These are phyloP conservation scores for Amphimallon solstitiale DNA, from an alignment of 2,888 invertebrate species.

Conservation along the genomic window DNA sequence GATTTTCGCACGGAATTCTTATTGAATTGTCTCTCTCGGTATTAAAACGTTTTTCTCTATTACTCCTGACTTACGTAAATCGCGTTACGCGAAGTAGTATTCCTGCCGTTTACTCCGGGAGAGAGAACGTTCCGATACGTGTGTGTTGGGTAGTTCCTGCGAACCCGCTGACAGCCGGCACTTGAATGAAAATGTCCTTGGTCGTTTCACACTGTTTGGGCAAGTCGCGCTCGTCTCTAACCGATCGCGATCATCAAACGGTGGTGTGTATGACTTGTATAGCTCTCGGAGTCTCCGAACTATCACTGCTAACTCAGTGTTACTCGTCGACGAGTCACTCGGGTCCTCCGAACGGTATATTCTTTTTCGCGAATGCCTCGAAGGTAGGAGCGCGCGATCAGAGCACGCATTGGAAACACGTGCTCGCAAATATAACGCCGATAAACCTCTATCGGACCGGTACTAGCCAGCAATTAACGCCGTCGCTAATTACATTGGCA, in stretches of 20 bases:
- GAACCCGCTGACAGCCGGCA: conserved; percentile 28
- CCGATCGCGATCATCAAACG: conserved; percentile 4
- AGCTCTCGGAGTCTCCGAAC: no score
- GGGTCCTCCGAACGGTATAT: conserved; percentile 7
- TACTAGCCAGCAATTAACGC: conserved; percentile 16
- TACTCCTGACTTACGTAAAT: background rate
- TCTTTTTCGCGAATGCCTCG: conserved; percentile 28
- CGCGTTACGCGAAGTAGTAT: background rate
- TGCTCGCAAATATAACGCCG: conserved; percentile 8
- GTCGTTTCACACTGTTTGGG: conserved; percentile 13
- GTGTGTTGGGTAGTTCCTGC: conserved; percentile 12
- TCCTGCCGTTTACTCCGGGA: conserved; percentile 14
- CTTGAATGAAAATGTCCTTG: conserved; percentile 33
- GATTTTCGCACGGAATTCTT: conserved; percentile 14
- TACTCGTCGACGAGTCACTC: background rate
- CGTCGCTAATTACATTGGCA: conserved; percentile 13
- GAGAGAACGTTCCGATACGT: background rate
- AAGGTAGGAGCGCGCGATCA: background rate
- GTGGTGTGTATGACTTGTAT: no score
- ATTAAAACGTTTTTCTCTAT: no score
- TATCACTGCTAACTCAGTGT: background rate
- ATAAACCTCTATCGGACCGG: background rate
- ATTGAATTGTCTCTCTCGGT: no score
- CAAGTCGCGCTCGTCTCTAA: conserved; percentile 6
- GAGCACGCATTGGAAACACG: conserved; percentile 1